Conservation (phyloP, 2,888 invertebrate genomes). For the Drosophila buzzatii region DNA sequence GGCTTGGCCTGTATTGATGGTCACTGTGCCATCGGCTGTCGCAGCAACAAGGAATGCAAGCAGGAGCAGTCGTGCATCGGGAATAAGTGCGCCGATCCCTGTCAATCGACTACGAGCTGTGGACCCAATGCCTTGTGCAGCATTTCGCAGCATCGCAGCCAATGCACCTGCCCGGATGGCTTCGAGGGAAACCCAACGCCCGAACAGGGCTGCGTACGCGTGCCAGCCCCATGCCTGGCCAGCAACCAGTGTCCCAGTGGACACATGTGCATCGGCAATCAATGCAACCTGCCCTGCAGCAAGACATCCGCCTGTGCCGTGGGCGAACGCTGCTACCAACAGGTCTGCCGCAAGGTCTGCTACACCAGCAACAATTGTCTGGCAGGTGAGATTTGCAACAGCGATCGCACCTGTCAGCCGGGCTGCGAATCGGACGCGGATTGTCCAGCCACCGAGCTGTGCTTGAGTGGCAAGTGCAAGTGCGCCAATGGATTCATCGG, state of each 20-base stretch:
- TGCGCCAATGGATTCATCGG: slow-evolving; percentile 92
- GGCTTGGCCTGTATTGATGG: slow-evolving; percentile 93
- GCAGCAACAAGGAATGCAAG: slow-evolving; percentile 92
- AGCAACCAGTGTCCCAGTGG: slow-evolving; percentile 91
- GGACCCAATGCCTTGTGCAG: slow-evolving; percentile 94
- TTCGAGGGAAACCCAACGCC: slow-evolving; percentile 95
- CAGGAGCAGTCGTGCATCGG: slow-evolving; percentile 92
- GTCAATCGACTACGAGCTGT: slow-evolving; percentile 90
- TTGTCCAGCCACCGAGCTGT: slow-evolving; percentile 92
- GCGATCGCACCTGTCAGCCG: slow-evolving; percentile 91
- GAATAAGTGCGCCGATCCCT: slow-evolving; percentile 94
- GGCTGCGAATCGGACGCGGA: slow-evolving; percentile 94
- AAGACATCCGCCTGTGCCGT: slow-evolving; percentile 91
- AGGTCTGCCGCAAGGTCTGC: slow-evolving; percentile 93
- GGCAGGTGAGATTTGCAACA: slow-evolving; percentile 94
- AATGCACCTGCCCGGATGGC: slow-evolving; percentile 93
- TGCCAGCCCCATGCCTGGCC: slow-evolving; percentile 89
- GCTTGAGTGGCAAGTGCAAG: slow-evolving; percentile 90
- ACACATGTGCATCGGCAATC: slow-evolving; percentile 91
- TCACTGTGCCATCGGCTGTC: slow-evolving; percentile 93
- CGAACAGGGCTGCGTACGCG: slow-evolving; percentile 94
- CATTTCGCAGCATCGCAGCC: slow-evolving; percentile 90
- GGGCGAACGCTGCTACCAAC: slow-evolving; percentile 93
- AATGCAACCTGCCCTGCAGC: slow-evolving; percentile 92
- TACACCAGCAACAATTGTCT: slow-evolving; percentile 95